These are phyloP conservation scores for Blastobasis lacticolella DNA, from an alignment of 2,888 invertebrate genomes.

Conservation along the genomic window DNA sequence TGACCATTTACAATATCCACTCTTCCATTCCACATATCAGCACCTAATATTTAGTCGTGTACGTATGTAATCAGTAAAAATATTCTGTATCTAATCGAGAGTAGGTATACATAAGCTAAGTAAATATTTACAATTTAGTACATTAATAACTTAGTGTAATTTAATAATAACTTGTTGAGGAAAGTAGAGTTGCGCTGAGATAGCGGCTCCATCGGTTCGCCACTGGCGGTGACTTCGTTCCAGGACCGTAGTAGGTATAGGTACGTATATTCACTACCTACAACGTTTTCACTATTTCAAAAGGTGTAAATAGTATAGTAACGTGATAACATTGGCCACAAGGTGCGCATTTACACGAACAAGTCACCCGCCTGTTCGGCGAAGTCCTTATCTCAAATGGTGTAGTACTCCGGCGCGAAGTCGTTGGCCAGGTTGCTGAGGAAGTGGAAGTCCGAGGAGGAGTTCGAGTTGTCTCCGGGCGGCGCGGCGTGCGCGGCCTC, in stretches of 20 bases:
- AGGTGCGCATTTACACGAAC: constrained; percentile 48
- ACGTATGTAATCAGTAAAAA: constrained; percentile 34
- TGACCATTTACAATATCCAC: constrained; percentile 1
- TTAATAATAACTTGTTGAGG: constrained; percentile 9
- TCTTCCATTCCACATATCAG: constrained; percentile 27
- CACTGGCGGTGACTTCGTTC: constrained; percentile 41
- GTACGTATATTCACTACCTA: constrained; percentile 8
- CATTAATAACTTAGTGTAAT: constrained; percentile 35
- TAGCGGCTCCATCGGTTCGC: constrained; percentile 26
- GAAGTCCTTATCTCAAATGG: constrained; percentile 74
- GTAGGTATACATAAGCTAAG: constrained; percentile 20
- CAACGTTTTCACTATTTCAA: constrained; percentile 7
- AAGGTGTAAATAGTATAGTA: constrained; percentile 1
- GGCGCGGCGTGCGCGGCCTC: constrained; percentile 69
- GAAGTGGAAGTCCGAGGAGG: constrained; percentile 96
- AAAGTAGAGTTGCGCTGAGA: constrained; percentile 28
- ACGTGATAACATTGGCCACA: too few relatives aligned
- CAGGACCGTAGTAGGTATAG: constrained; percentile 31
- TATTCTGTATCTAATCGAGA: constrained; percentile 25
- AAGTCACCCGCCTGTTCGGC: constrained; percentile 70
- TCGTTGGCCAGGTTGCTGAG: constrained; percentile 93
- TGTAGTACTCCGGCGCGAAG: constrained; percentile 93
- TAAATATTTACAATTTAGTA: constrained; percentile 61
- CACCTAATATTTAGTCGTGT: constrained; percentile 29
- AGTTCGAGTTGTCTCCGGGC: constrained; percentile 87